These are phyloP conservation scores for Hybos culiciformis DNA, from an alignment of 2,888 invertebrate genomes.

Conservation along the genomic window DNA sequence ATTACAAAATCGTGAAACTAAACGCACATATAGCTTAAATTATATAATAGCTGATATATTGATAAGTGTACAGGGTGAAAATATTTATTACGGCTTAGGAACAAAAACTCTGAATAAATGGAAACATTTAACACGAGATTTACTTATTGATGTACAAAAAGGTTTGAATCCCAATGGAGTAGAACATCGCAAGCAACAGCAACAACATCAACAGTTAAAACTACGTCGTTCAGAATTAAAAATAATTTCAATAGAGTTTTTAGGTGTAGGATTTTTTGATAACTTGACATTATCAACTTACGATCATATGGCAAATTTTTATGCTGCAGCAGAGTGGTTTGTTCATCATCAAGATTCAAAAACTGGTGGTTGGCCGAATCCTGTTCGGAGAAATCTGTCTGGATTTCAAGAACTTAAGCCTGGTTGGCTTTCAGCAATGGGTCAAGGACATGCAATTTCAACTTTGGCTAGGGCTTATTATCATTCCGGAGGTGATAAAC, in stretches of 20 bases:
- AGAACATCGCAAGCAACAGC: slow-evolving; percentile 22
- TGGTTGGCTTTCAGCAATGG: slow-evolving; percentile 97
- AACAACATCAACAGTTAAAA: slow-evolving; percentile 20
- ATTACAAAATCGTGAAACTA: slow-evolving; percentile 62
- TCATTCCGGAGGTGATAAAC: slow-evolving; percentile 58
- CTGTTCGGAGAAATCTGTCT: slow-evolving; percentile 61
- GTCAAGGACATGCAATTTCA: slow-evolving; percentile 94
- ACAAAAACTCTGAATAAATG: slow-evolving; percentile 44
- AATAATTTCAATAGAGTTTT: slow-evolving; percentile 50
- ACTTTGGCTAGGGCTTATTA: slow-evolving; percentile 83
- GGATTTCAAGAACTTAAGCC: slow-evolving; percentile 66
- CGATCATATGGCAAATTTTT: slow-evolving; percentile 83
- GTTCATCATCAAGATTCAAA: slow-evolving; percentile 66
- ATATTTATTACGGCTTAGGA: slow-evolving; percentile 81
- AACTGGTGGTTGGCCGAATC: slow-evolving; percentile 88
- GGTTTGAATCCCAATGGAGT: slow-evolving; percentile 71
- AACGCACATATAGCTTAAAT: slow-evolving; percentile 66
- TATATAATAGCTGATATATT: slow-evolving; percentile 63
- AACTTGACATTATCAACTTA: slow-evolving; percentile 66
- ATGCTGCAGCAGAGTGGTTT: slow-evolving; percentile 88
- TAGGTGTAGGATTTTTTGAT: slow-evolving; percentile 60
- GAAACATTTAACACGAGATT: slow-evolving; percentile 72
- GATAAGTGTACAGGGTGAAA: slow-evolving; percentile 59
- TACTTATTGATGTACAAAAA: slow-evolving; percentile 83
- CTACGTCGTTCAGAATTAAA: slow-evolving; percentile 35